phyloP scores from a whole-genome alignment of 2,888 invertebrate genomes.

The Aspidiotus destructor region DNA sequence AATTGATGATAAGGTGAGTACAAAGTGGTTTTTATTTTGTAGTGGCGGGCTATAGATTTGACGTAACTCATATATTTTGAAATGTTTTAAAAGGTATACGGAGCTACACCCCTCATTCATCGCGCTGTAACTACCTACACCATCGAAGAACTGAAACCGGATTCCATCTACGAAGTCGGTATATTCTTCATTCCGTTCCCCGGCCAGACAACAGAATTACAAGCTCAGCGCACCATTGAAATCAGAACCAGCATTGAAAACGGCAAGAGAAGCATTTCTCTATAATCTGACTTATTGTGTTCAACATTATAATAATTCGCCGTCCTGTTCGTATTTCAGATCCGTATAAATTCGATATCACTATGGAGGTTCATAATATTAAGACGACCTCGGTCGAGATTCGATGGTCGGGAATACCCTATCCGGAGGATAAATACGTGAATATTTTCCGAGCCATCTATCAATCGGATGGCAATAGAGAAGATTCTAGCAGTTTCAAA shows the following conservation, averaged over 20 bases:
- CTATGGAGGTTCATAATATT: constrained; percentile 62
- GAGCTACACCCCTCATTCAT: constrained; percentile 74
- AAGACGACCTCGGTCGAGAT: constrained; percentile 69
- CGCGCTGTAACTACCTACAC: constrained; percentile 67
- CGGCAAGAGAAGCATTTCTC: constrained; percentile 44
- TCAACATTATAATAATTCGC: no score
- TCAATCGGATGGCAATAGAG: constrained; percentile 62
- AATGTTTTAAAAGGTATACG: constrained; percentile 51
- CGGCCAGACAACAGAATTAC: constrained; percentile 65
- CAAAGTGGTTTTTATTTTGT: no score
- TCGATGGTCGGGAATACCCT: constrained; percentile 73
- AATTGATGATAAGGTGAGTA: constrained; percentile 55
- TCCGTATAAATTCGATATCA: constrained; percentile 72
- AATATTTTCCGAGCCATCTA: constrained; percentile 79
- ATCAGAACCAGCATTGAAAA: constrained; percentile 61
- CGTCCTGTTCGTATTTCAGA: constrained; percentile 45
- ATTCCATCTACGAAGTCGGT: constrained; percentile 71
- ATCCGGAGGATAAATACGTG: constrained; percentile 81
- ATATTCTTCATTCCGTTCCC: constrained; percentile 75
- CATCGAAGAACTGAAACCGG: constrained; percentile 66
- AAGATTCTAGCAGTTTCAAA: constrained; percentile 63
- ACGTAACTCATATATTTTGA: no score
- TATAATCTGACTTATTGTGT: no score
- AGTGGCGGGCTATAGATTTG: no score
- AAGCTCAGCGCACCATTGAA: constrained; percentile 59